Percentiles rank a stretch among this genome's conserved stretches.
Evolutionary conservation across 2,797 vertebrate genomes (phyloP).

Genomic region (Adrianichthys oophorus): DNA sequence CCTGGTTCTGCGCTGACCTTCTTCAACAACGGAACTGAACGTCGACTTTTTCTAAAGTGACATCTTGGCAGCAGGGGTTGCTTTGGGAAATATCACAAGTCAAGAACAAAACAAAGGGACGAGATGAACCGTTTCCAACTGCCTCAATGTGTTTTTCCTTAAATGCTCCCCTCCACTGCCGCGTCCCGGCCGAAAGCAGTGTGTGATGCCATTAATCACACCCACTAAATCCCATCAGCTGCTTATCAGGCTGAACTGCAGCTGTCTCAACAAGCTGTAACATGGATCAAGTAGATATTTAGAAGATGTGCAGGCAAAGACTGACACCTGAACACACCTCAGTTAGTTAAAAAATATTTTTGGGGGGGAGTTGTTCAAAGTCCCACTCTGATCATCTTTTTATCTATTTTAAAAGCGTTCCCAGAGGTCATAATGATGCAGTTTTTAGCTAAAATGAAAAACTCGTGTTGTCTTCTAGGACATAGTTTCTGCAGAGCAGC

Average conservation of each 20-base stretch:
- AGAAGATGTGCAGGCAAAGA: slow-evolving; percentile 4
- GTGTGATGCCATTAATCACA: slow-evolving; percentile 8
- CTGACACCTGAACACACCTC: slow-evolving; percentile 18
- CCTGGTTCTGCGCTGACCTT: slow-evolving; percentile 5
- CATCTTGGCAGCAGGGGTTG: slow-evolving; percentile 22
- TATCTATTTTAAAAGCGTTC: too few relatives aligned
- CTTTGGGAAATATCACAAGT: too few relatives aligned
- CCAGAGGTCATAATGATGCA: too few relatives aligned
- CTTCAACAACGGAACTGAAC: slow-evolving; percentile 13
- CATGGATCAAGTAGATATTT: slow-evolving; percentile 16
- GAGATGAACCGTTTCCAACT: background rate
- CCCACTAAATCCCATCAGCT: slow-evolving; percentile 26
- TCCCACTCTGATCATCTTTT: too few relatives aligned
- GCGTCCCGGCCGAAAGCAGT: background rate
- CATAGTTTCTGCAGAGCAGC: too few relatives aligned
- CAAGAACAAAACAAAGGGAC: background rate
- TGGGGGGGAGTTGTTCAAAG: too few relatives aligned
- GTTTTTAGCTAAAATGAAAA: too few relatives aligned
- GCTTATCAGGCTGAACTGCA: slow-evolving; percentile 36
- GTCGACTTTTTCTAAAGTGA: slow-evolving; percentile 33
- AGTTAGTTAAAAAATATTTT: background rate
- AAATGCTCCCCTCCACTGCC: background rate
- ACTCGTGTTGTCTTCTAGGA: too few relatives aligned
- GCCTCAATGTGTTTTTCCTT: background rate
- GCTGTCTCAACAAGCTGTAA: slow-evolving; percentile 41